Evolutionary conservation across 2,113 vertebrate genomes (phyloP).

Genomic region (Vimba vimba): DNA sequence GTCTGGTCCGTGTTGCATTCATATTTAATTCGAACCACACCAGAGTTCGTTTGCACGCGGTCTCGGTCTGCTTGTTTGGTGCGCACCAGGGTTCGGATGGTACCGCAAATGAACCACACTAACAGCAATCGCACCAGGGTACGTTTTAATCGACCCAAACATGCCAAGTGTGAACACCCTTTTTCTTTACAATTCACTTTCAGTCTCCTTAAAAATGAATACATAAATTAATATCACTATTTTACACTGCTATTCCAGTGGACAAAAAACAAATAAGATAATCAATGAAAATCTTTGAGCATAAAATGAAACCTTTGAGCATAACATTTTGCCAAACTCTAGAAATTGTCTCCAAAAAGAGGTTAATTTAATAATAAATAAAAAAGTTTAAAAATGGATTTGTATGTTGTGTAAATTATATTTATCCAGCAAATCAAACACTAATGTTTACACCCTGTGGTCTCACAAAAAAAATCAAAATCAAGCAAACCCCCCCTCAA

Average conservation of each 20-base stretch:
- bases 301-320: background rate
- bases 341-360: background rate
- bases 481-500: too few relatives aligned
- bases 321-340: background rate
- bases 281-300: background rate
- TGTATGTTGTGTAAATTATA: background rate
- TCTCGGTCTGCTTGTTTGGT: too few relatives aligned
- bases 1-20: too few relatives aligned
- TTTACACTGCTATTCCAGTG: background rate
- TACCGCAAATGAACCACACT: too few relatives aligned
- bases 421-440: background rate
- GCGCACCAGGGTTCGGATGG: too few relatives aligned
- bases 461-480: background rate
- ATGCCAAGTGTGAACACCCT: background rate
- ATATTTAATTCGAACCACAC: too few relatives aligned
- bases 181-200: background rate
- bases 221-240: background rate
- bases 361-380: background rate
- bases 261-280: background rate
- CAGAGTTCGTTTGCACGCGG: too few relatives aligned
- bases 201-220: too few relatives aligned
- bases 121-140: too few relatives aligned
- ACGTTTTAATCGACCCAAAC: too few relatives aligned
- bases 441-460: background rate
- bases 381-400: background rate